These are phyloP conservation scores for Elephas maximus DNA, from an alignment of 2,113 vertebrate species.

Conservation along the genomic window DNA sequence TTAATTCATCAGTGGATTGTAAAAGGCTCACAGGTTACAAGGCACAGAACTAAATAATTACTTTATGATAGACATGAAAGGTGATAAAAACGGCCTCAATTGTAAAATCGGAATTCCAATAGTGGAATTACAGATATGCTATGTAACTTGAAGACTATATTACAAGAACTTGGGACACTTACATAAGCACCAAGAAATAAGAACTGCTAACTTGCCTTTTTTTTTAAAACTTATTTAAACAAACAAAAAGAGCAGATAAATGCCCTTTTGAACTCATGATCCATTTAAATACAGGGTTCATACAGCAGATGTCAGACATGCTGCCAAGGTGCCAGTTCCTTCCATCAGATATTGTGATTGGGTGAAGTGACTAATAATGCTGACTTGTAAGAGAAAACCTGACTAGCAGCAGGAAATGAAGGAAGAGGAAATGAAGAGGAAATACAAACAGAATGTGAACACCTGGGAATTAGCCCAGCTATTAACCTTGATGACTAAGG, in stretches of 20 bases:
- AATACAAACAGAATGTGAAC: not conserved
- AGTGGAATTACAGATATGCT: not conserved
- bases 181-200: not conserved
- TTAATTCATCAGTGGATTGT: not conserved
- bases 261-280: not conserved
- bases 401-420: not conserved
- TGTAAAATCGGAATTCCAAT: not conserved
- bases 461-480: not conserved
- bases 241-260: not conserved
- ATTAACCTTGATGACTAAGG: not conserved
- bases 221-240: not conserved
- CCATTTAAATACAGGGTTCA: not conserved
- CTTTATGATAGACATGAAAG: not conserved
- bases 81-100: not conserved
- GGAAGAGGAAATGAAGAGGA: not conserved
- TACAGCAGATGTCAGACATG: not conserved
- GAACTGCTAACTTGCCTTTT: not conserved
- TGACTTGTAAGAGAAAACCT: not conserved
- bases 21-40: not conserved
- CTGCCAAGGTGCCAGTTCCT: not conserved
- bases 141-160: not conserved
- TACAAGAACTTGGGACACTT: slow-evolving; percentile 10
- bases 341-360: not conserved
- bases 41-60: not conserved
- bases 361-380: not conserved